Evolutionary conservation across 1,140 invertebrate species (phyloP), one percentile per base, ranked within the genome.

Genomic region (Aleiodes sp.): DNA sequence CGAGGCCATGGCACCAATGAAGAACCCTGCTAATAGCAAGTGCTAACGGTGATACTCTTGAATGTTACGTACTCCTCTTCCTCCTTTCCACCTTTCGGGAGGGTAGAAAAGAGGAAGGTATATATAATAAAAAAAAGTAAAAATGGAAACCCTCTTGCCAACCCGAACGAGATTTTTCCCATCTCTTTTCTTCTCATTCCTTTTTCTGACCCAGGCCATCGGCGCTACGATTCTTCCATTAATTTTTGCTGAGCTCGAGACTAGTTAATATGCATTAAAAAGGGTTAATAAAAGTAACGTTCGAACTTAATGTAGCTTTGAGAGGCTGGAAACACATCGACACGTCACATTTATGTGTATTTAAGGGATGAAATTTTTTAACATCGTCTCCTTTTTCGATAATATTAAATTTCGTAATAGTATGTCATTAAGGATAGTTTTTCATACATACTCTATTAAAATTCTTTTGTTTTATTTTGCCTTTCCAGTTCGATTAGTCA

Each of bases 1-100:
- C 52, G 66, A 70, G n/a, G n/a, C n/a, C 70, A 75, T 72, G 77
- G 75, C 72, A 75, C 75, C 79, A 80, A 83, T 80, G 80, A 84
- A 81, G 78, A 78, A 83, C 79, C 80, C 78, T 76, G 77, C 82
- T 83, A 84, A 84, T 82, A 83, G 82, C 74, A 77, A 81, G 76
- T 81, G 79, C 78, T 82, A 79, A 83, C 81, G 81, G 80, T 82
- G 80, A 83, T 83, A 82, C 77, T 80, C 74, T 76, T 76, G 78
- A 82, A 84, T 81, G 81, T 76, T 80, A 14, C 16, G 39, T 43
- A 56, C 14, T 31, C 35, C 46, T 46, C 21, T 29, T 7, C n/a
- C 57, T 68, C 60, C 61, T 68, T 35, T 21, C 28, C n/a, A 63
- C 21, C 59, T 19, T 31, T 63, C 68, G 65, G n/a, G n/a, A n/a